Evolutionary conservation across 2,113 vertebrate genomes (phyloP).

Genomic region (Lepidothrix coronata): DNA sequence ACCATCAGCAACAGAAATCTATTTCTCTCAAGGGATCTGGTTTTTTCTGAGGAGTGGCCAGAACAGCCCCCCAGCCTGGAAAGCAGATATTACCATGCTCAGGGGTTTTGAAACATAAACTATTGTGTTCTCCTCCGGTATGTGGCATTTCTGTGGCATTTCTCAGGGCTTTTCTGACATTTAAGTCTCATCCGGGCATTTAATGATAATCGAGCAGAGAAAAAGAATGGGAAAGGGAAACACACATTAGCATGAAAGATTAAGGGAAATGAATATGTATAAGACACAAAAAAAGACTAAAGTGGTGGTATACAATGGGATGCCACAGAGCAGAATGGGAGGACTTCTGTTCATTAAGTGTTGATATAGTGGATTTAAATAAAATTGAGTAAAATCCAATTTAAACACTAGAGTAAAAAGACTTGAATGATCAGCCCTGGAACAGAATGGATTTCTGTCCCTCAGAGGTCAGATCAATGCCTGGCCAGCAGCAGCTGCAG

Average conservation of each 20-base stretch:
- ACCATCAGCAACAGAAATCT: not conserved
- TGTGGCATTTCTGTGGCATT: slow-evolving; percentile 4
- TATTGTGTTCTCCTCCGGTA: not conserved
- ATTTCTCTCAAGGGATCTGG: not conserved
- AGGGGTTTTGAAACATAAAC: not conserved
- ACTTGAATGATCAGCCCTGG: not conserved
- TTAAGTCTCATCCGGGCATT: not conserved
- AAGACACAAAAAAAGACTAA: not conserved
- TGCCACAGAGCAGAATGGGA: slow-evolving; percentile 19
- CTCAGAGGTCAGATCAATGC: slow-evolving; percentile 16
- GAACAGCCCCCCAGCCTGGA: not conserved
- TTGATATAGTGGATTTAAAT: slow-evolving; percentile 56
- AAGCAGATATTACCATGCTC: not conserved
- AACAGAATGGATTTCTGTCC: slow-evolving; percentile 3
- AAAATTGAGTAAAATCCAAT: slow-evolving; percentile 35
- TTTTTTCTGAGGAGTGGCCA: not conserved
- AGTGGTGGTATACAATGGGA: not conserved
- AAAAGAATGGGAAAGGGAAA: slow-evolving; percentile 15
- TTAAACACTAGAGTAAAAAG: slow-evolving; percentile 30
- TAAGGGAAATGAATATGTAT: slow-evolving; percentile 36
- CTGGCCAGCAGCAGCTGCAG: slow-evolving; percentile 17
- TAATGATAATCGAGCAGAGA: not conserved
- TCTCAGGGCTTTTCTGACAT: slow-evolving; percentile 22
- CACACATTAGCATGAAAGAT: not conserved
- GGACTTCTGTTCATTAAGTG: slow-evolving; percentile 28